Percentiles rank a stretch among this genome's conserved stretches.
Conservation (phyloP, 2,888 invertebrate species). For the Mesoligia furuncula region DNA sequence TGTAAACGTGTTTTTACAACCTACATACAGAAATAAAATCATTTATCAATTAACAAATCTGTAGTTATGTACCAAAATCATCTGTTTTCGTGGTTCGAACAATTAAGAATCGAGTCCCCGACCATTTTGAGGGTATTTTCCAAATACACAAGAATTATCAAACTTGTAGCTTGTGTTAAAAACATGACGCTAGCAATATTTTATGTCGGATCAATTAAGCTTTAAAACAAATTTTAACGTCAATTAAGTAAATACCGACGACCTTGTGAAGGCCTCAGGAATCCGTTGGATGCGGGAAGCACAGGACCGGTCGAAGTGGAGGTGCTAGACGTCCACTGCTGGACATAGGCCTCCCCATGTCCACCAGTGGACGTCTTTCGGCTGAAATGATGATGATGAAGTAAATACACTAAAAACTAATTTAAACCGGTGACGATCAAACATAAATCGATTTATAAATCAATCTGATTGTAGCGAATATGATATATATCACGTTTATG, state of each 20-base stretch:
- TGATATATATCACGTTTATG: constrained; percentile 16
- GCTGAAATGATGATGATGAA: too few relatives aligned
- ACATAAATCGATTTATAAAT: constrained; percentile 32
- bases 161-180: not conserved
- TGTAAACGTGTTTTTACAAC: too few relatives aligned
- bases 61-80: not conserved
- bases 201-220: not conserved
- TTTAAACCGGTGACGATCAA: constrained; percentile 15
- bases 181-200: constrained; percentile 1
- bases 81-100: not conserved
- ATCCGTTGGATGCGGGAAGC: too few relatives aligned
- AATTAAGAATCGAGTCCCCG: not conserved
- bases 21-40: too few relatives aligned
- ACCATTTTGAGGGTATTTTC: too few relatives aligned
- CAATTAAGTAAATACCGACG: constrained; percentile 4
- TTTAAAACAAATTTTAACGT: not conserved
- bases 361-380: too few relatives aligned
- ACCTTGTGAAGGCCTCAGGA: too few relatives aligned
- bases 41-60: not conserved
- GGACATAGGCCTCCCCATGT: too few relatives aligned
- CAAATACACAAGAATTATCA: not conserved
- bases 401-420: constrained; percentile 10
- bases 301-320: too few relatives aligned
- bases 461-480: constrained; percentile 3
- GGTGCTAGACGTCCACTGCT: too few relatives aligned